Evolutionary conservation across 1,140 invertebrate species (phyloP).

Genomic region (Pseudomyrmex concolor): DNA sequence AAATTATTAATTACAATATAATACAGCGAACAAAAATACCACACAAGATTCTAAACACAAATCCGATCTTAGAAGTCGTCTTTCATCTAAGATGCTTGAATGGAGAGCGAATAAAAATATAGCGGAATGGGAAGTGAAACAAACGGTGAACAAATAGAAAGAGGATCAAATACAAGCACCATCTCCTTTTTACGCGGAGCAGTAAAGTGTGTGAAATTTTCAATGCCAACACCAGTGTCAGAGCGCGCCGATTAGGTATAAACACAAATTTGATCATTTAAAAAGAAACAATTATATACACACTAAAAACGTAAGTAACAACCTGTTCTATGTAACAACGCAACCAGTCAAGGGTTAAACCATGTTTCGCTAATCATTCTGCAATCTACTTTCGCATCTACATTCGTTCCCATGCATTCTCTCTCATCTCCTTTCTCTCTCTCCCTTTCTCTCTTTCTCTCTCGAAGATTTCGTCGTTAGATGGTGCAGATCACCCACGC

Average conservation of each 20-base stretch:
- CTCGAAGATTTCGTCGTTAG: slow-evolving; percentile 72
- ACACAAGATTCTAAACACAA: not conserved
- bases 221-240: too few species aligned
- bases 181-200: too few species aligned
- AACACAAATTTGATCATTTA: too few species aligned
- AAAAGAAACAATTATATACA: too few species aligned
- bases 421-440: slow-evolving; percentile 17
- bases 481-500: slow-evolving; percentile 71
- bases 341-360: slow-evolving; percentile 57
- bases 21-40: not conserved
- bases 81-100: not conserved
- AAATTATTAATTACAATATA: not conserved
- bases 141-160: too few species aligned
- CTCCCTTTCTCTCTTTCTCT: slow-evolving; percentile 51
- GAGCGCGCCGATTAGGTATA: too few species aligned
- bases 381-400: not conserved
- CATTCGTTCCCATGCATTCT: slow-evolving; percentile 12
- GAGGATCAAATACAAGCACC: too few species aligned
- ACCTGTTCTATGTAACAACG: slow-evolving; percentile 55
- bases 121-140: not conserved
- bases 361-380: not conserved
- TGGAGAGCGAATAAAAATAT: not conserved
- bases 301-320: not conserved
- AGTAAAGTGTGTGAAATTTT: too few species aligned
- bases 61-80: not conserved